Evolutionary conservation across 2,888 invertebrate genomes (phyloP).

Genomic region (Drosophila demipolita): DNA sequence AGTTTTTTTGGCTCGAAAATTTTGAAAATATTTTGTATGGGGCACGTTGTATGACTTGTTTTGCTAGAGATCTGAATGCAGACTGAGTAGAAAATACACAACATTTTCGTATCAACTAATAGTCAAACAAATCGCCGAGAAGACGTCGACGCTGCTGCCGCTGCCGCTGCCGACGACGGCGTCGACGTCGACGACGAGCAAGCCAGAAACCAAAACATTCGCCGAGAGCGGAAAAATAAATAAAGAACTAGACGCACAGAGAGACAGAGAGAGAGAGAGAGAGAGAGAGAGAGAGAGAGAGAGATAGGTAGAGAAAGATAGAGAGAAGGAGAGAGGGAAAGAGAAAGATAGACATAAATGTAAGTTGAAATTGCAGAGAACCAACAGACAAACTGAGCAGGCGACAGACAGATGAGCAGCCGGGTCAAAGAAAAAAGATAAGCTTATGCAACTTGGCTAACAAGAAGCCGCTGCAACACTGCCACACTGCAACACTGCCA

Average conservation of each 20-base stretch:
- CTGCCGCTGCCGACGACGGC: background rate
- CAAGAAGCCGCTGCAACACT: slow-evolving; percentile 42
- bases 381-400: slow-evolving; percentile 20
- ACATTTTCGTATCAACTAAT: slow-evolving; percentile 74
- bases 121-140: slow-evolving; percentile 66
- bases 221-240: slow-evolving; percentile 32
- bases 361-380: slow-evolving; percentile 38
- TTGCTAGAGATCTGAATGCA: slow-evolving; percentile 81
- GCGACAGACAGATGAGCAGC: slow-evolving; percentile 17
- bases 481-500: background rate
- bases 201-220: slow-evolving; percentile 51
- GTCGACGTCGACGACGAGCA: slow-evolving; percentile 34
- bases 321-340: slow-evolving; percentile 20
- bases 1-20: slow-evolving; percentile 11
- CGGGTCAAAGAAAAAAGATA: slow-evolving; percentile 51
- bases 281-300: slow-evolving; percentile 15
- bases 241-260: slow-evolving; percentile 18
- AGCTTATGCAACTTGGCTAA: slow-evolving; percentile 73
- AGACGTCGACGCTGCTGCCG: slow-evolving; percentile 23
- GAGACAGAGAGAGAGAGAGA: slow-evolving; percentile 13
- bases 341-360: slow-evolving; percentile 21
- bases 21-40: slow-evolving; percentile 9
- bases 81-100: slow-evolving; percentile 81
- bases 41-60: slow-evolving; percentile 63
- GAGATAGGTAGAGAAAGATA: slow-evolving; percentile 18